Percentiles rank a stretch among this genome's conserved stretches.
phyloP scores from a whole-genome alignment of 2,113 vertebrate species.

The Lethenteron camtschaticum region DNA sequence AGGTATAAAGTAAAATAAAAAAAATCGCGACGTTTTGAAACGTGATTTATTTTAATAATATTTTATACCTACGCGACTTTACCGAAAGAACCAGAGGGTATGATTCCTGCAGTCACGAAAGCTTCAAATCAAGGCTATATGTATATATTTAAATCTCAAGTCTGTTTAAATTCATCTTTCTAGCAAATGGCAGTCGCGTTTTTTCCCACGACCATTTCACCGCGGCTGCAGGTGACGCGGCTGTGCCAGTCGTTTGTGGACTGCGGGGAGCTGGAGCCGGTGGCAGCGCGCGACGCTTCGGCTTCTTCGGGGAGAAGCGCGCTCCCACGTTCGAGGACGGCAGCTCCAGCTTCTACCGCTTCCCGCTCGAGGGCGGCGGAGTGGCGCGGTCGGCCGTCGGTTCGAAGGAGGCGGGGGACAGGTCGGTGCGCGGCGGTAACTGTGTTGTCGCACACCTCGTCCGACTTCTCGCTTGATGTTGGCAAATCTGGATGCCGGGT shows the following conservation, averaged over 20 bases:
- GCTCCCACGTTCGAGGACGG: conserved; percentile 40
- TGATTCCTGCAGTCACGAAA: neutral
- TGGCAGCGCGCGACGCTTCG: conserved; percentile 20
- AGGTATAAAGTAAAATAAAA: no score
- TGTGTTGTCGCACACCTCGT: neutral
- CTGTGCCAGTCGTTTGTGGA: conserved; percentile 61
- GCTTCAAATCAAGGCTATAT: neutral
- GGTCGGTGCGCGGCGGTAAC: neutral
- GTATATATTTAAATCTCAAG: neutral
- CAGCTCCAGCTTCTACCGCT: conserved; percentile 37
- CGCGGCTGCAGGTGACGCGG: conserved; percentile 31
- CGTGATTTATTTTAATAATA: no score
- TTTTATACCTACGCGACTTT: no score
- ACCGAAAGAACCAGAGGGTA: neutral
- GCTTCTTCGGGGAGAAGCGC: conserved; percentile 33
- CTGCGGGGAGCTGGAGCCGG: conserved; percentile 41
- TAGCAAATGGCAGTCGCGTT: neutral
- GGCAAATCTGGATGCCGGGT: neutral
- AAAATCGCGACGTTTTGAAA: no score
- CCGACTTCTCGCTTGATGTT: neutral
- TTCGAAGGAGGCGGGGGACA: neutral
- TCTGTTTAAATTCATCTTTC: neutral
- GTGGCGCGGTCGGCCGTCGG: conserved; percentile 20
- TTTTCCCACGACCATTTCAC: neutral
- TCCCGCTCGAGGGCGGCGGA: conserved; percentile 28